Conservation (phyloP, 2,797 vertebrate genomes). For the Phataginus tetradactyla region DNA sequence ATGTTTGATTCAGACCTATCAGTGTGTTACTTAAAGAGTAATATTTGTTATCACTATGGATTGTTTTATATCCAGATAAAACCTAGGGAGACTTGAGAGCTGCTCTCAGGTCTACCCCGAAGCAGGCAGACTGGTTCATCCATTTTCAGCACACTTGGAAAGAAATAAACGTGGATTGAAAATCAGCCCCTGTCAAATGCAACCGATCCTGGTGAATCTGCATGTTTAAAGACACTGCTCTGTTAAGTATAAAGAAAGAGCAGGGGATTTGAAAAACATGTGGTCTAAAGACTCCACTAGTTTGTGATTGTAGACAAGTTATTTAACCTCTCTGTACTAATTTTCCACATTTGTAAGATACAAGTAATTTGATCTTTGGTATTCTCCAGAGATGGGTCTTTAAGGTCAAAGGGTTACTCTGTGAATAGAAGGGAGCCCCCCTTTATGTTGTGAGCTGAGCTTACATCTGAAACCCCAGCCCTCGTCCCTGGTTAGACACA, state of each 20-base stretch:
- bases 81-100: background rate
- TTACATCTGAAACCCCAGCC: background rate
- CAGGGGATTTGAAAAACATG: background rate
- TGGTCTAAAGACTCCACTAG: background rate
- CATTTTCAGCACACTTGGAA: background rate
- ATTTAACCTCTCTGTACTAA: background rate
- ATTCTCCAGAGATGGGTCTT: background rate
- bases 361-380: background rate
- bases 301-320: background rate
- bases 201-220: background rate
- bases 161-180: background rate
- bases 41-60: background rate
- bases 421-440: background rate
- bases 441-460: background rate
- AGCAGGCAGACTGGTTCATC: background rate
- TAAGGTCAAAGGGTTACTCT: background rate
- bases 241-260: background rate
- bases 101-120: background rate
- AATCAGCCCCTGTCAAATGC: background rate
- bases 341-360: background rate
- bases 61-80: conserved; percentile 47
- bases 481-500: background rate
- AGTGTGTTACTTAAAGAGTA: background rate
- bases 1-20: background rate
- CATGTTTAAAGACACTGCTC: background rate